Conservation (phyloP, 2,113 vertebrate species). For the Lophius piscatorius region DNA sequence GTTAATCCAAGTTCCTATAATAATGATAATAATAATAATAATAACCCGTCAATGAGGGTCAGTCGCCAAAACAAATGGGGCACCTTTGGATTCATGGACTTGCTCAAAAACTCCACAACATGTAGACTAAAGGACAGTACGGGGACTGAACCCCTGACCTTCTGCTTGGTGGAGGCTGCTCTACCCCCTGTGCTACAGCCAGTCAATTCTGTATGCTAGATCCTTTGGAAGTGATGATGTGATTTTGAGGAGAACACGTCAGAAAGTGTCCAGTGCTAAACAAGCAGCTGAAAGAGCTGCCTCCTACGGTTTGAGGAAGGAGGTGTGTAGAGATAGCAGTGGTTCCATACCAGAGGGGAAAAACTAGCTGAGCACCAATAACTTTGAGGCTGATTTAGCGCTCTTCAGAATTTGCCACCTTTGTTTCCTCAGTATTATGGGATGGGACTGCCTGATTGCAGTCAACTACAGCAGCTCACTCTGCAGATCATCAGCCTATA, state of each 20-base stretch:
- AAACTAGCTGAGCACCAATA: slow-evolving; percentile 11
- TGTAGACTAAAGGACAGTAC: too few species aligned
- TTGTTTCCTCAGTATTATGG: slow-evolving; percentile 9
- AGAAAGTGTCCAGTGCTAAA: slow-evolving; percentile 44
- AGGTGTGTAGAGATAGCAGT: slow-evolving; percentile 5
- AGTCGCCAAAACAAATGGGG: too few species aligned
- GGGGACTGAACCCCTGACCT: too few species aligned
- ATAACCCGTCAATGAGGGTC: too few species aligned
- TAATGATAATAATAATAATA: too few species aligned
- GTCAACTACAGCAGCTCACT: slow-evolving; percentile 5
- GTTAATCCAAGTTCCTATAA: too few species aligned
- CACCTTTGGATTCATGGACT: too few species aligned
- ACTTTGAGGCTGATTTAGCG: slow-evolving; percentile 25
- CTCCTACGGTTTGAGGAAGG: slow-evolving; percentile 11
- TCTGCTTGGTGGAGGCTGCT: too few species aligned
- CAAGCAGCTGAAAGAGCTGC: slow-evolving; percentile 23
- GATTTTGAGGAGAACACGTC: slow-evolving; percentile 28
- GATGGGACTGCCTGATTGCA: slow-evolving; percentile 17
- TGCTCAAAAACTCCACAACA: too few species aligned
- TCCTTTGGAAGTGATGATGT: slow-evolving; percentile 34
- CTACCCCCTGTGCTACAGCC: too few species aligned
- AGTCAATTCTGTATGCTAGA: too few species aligned
- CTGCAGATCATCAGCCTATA: slow-evolving; percentile 1
- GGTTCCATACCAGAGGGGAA: neutral
- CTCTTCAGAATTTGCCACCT: slow-evolving; percentile 6